Base-by-base conservation (phyloP, 2,888 invertebrate species). In the Nomada ferruginata region DNA sequence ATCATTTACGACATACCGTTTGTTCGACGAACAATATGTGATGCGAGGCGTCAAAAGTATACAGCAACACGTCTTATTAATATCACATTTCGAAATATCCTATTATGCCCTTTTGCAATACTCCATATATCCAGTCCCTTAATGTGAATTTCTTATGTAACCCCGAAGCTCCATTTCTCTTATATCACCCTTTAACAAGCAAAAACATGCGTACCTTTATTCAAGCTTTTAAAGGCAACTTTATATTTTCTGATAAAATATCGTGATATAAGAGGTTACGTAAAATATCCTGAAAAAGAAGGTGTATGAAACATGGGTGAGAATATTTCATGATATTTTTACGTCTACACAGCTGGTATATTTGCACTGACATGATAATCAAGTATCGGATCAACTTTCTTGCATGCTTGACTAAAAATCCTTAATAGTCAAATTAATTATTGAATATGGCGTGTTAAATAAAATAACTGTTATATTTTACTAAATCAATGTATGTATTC, bases 1-100 rank as follows among this genome's bases (percentile, higher is more conserved):
- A 68, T 47, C 53, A 74, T 23, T 78, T 66, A 78, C 47, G 72
- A 78, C 60, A 55, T 15, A 50, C 53, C 75, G 55, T 78, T 78
- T 75, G 75, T 78, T 68, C 47, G 18, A 57, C 75, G 55, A 75
- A 78, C 78, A 78, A 74, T 78, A 52, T 64, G 42, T 52, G 42
- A 29, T 42, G 73, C 73, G 42, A 52, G 23, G 65, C 73, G 73
- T 59, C 59, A 23, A 52, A 65, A 64, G 73, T 76, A 78, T 75
- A 47, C 63, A 68, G 57, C 68, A 68, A 70, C n/a, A 36, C 64
- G 29, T 18, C 70, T 76, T 69, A 77, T 76, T 66, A 76, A 79
- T 66, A 59, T 26, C 26, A 53, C 50, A 63, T 66, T 50, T 29
- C 36, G 57, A 68, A 63, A 52, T 18, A 50, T 76, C 44, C 61